Evolutionary conservation across 2,113 vertebrate species (phyloP).

Genomic region (Elgaria multicarinata): DNA sequence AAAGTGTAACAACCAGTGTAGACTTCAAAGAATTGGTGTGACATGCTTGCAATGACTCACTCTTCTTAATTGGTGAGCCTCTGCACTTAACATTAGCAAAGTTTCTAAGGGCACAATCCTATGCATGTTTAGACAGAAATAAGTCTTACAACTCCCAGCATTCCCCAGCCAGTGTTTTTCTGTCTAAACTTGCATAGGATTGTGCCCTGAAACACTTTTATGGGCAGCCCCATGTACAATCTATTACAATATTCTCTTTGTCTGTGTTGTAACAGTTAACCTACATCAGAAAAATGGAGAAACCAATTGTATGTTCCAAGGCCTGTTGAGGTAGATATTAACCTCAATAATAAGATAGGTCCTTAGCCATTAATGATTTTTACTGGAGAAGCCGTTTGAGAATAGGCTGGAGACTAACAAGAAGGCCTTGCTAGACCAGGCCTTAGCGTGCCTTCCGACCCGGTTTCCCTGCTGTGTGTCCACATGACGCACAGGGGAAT

Average conservation of each 20-base stretch:
- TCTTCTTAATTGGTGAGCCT: not conserved
- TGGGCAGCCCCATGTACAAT: not conserved
- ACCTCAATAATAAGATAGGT: not conserved
- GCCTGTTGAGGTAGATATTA: not conserved
- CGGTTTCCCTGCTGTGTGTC: too few relatives aligned
- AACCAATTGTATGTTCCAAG: not conserved
- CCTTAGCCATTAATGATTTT: not conserved
- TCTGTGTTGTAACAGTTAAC: not conserved
- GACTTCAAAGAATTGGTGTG: not conserved
- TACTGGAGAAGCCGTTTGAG: not conserved
- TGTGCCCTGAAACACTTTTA: not conserved
- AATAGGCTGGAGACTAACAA: not conserved
- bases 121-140: too few relatives aligned
- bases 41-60: not conserved
- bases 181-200: too few relatives aligned
- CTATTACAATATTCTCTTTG: not conserved
- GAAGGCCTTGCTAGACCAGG: too few relatives aligned
- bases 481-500: too few relatives aligned
- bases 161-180: too few relatives aligned
- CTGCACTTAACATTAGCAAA: not conserved
- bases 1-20: not conserved
- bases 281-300: not conserved
- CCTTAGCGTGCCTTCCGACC: too few relatives aligned
- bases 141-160: too few relatives aligned
- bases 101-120: not conserved